Conservation (phyloP, 2,888 invertebrate species). For the Agrotis segetum region DNA sequence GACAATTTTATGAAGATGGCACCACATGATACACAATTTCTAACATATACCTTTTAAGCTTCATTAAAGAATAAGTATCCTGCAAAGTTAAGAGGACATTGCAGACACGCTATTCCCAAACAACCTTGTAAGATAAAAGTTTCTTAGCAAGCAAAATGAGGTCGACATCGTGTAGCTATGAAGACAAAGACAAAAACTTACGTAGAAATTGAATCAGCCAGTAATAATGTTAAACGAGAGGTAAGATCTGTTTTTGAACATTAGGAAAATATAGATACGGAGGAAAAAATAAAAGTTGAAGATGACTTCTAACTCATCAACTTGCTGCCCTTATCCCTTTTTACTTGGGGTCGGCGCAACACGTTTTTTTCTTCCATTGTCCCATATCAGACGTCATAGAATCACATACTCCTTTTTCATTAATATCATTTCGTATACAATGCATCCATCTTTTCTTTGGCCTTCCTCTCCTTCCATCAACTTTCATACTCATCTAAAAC, state of each 20-base stretch:
- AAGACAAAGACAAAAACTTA: conserved; percentile 23
- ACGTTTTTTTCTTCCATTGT: too few species aligned
- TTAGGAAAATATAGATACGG: conserved; percentile 5
- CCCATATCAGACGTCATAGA: too few species aligned
- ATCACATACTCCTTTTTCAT: too few species aligned
- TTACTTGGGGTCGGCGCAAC: too few species aligned
- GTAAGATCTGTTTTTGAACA: conserved; percentile 1
- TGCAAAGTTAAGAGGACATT: conserved; percentile 32
- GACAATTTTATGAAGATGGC: conserved; percentile 18
- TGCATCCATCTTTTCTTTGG: too few species aligned
- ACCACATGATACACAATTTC: conserved; percentile 13
- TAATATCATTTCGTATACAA: too few species aligned
- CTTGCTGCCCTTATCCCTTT: too few species aligned
- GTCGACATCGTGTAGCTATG: conserved; percentile 18
- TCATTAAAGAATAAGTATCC: conserved; percentile 33
- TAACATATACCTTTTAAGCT: conserved; percentile 21
- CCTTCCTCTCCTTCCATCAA: too few species aligned
- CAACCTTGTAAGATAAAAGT: conserved; percentile 51
- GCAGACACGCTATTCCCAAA: conserved; percentile 20
- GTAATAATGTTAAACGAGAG: background rate
- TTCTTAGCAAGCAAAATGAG: conserved; percentile 36
- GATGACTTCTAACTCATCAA: background rate
- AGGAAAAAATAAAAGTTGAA: conserved; percentile 1
- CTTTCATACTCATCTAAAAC: too few species aligned
- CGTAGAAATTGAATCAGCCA: conserved; percentile 9